Evolutionary conservation across 2,888 invertebrate genomes (phyloP), one percentile per base, ranked within the genome.

Genomic region (Charanyca ferruginea): DNA sequence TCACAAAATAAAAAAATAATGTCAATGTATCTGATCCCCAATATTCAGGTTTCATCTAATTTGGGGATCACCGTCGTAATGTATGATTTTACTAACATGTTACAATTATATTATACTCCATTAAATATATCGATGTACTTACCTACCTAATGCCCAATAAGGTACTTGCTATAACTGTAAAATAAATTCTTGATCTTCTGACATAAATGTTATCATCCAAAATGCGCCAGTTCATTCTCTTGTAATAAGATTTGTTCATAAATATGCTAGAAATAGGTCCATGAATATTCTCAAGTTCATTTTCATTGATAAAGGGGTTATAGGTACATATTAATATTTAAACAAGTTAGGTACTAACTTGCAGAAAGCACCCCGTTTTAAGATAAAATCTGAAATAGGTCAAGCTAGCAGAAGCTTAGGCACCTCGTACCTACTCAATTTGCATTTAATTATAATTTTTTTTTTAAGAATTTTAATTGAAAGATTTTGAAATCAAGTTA

Each of bases 401-500:
- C 58, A 61, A 32, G 38, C 53, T 44, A 75, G 44, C 47, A 22
- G 23, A 42, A 53, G 22, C 58, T 59, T 41, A 42, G 41, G 4
- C 13, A 38, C 16, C 5, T 38, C 16, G 60, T 57, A 38, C 16
- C 58, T 57, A 38, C 7, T 51, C 16, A 55, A 70, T 76, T 66
- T 75, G 61, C 58, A 75, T 79, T 47, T 44, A n/a, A 66, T 66
- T 62, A 55, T 18, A 44, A 22, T 53, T 65, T 63, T 68, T 65
- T 68, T 8, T 16, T 42, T 20, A 53, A 52, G 42, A 65, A 53
- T 57, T 23, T 41, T 44, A 32, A 53, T 44, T 59, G 18, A 44
- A 52, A 73, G 2, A 44, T 1, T 44, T 66, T 28, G 5, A 53
- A 52, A 25, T 42, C 25, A 38, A 52, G 16, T 66, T 32, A 66